These are phyloP conservation scores for Chelon labrosus DNA, from an alignment of 2,797 vertebrate species.

Conservation along the genomic window DNA sequence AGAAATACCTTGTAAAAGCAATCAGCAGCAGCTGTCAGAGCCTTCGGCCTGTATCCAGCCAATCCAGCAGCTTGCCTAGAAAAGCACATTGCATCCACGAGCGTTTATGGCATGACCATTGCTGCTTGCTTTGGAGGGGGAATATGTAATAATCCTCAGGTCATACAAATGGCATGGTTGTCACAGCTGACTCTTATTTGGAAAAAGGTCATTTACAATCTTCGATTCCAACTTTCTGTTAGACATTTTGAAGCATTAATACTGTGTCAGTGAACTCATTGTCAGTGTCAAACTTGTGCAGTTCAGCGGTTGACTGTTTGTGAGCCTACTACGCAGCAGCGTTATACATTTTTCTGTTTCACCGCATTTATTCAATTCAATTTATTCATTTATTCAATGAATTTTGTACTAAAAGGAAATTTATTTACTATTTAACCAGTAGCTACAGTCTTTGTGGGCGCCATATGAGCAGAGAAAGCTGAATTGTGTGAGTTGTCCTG, in stretches of 20 bases:
- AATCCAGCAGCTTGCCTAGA: constrained; percentile 11
- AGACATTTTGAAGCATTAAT: neutral
- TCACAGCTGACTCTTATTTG: neutral
- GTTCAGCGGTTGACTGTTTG: neutral
- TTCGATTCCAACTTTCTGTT: neutral
- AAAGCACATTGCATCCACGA: constrained; percentile 1
- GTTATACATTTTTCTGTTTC: neutral
- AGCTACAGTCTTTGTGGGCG: no score
- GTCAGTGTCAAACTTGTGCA: no score
- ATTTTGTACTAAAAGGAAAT: neutral
- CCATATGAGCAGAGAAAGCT: no score
- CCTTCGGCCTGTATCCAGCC: neutral
- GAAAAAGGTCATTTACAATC: neutral
- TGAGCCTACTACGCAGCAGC: neutral
- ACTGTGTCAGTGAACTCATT: neutral
- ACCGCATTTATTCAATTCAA: neutral
- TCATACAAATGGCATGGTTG: neutral
- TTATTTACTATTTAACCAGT: no score
- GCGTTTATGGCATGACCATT: neutral
- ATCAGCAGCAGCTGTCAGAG: constrained; percentile 27
- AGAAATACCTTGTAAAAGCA: constrained; percentile 19
- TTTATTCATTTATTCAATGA: no score
- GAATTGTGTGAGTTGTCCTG: no score
- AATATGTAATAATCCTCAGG: neutral
- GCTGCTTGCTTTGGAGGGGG: neutral